Percentiles rank a stretch among this genome's conserved stretches.
Conservation (phyloP, 2,113 vertebrate species). For the Azemiops feae region DNA sequence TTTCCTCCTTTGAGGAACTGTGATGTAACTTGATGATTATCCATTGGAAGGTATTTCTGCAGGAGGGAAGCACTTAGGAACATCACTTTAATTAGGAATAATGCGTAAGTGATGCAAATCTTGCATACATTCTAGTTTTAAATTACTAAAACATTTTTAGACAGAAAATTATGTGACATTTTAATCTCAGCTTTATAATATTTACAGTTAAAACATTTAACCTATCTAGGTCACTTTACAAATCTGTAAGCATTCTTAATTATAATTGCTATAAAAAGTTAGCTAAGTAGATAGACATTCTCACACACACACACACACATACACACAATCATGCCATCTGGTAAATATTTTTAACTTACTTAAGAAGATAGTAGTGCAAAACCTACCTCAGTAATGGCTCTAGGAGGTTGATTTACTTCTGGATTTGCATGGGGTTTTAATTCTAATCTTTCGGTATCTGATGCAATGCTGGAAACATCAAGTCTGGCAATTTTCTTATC, state of each 20-base stretch:
- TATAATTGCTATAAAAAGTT: not conserved
- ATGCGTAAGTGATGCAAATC: not conserved
- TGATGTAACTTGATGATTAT: constrained; percentile 57
- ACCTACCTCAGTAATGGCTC: constrained; percentile 67
- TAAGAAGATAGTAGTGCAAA: not conserved
- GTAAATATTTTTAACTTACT: not conserved
- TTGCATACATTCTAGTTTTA: not conserved
- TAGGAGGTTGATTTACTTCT: constrained; percentile 53
- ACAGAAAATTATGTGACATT: not conserved
- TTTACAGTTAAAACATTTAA: not conserved
- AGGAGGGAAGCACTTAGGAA: constrained; percentile 63
- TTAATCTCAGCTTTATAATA: not conserved
- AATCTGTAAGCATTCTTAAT: not conserved
- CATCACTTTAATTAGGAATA: constrained; percentile 40
- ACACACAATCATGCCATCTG: not conserved
- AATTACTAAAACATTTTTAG: not conserved
- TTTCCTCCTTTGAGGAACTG: constrained; percentile 71
- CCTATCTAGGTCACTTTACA: not conserved
- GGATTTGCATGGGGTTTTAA: constrained; percentile 72
- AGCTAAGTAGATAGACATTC: not conserved
- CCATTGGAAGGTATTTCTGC: constrained; percentile 58
- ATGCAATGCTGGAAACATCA: constrained; percentile 92
- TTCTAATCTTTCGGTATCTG: constrained; percentile 90
- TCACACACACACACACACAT: not conserved
- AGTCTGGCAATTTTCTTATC: constrained; percentile 89